Base-by-base conservation (phyloP, 1,140 invertebrate species). In the Adoxophyes honmai region DNA sequence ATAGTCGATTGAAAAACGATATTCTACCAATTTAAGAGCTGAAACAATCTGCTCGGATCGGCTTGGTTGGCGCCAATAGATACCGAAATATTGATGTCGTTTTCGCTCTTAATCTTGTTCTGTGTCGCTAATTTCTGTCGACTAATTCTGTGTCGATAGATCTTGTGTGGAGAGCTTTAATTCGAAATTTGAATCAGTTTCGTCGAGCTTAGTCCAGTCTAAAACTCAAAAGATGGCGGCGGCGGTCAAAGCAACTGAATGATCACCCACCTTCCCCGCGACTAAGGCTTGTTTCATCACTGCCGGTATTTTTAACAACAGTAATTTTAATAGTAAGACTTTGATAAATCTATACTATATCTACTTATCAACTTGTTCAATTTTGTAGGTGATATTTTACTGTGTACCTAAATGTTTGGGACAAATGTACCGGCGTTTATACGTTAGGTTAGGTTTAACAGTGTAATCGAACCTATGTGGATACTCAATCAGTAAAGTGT, bases 271-370 rank as follows among this genome's bases (percentile, higher is more conserved):
- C 21, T 28, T 28, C 6, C 13, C 52, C 53, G 70, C 60, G 70
- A 69, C 73, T 79, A 77, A 76, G 81, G 82, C 82, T 85, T 86
- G 72, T 77, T 78, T 74, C 76, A 81, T 84, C 85, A 88, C 85
- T 88, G 85, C 85, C 85, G 78, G 69, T 81, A 77, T 71, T 82
- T 57, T 75, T 75, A 75, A 82, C 74, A 66, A 78, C 72, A 73
- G 77, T 63, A 68, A 68, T 52, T 62, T 71, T 77, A 75, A 72
- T 74, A 74, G 65, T 83, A 84, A 84, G 80, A 72, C 68, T 88
- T 88, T 88, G 81, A 88, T 88, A 71, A 85, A 78, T 62, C 76
- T 88, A 84, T 88, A 88, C 83, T 83, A 83, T 86, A 84, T 88
- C 80, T 86, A 56, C 55, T 56, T 56, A 42, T 39, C 38, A 85